Evolutionary conservation across 2,888 invertebrate genomes (phyloP), one percentile per base, ranked within the genome.

Genomic region (Muschampia plurimacula): DNA sequence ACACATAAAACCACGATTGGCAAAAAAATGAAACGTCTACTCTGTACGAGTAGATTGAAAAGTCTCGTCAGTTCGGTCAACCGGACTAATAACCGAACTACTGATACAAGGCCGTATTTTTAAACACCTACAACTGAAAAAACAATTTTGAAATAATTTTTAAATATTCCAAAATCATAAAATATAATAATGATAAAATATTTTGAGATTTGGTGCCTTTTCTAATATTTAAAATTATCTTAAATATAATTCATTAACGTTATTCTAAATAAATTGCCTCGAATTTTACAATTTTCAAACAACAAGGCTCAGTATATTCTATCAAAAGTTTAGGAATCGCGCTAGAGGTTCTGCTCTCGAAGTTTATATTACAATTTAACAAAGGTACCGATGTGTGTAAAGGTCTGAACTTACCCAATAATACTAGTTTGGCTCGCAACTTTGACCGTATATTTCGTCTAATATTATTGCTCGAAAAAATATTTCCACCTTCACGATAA

Each of bases 401-500:
- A 86, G 86, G 86, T 84, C 84, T 77, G 84, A 92, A 92, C 89
- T 92, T 91, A 89, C 89, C 90, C 89, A 90, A 91, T 92, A 92
- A 90, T 83, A 87, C 84, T 85, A 81, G 79, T 77, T 76, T 71
- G 71, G 72, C 69, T 73, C 69, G 63, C 57, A 67, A 72, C 66
- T 66, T 74, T 41, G 66, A 68, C 36, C 67, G 15, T 52, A 39
- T 36, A 68, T 74, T 72, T 72, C 55, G 46, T 63, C 44, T 67
- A 44, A 63, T 67, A 72, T 67, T 72, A 67, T 67, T 72, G 44
- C n/a, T 3, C 12, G 13, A 62, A 62, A 67, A 71, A 65, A 59
- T 71, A n/a, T 59, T 65, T 36, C 32, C 62, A 55, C 69, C 28
- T 41, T 36, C 57, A 32, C 8, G n/a, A 49, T 13, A 32, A 28